phyloP scores from a whole-genome alignment of 2,888 invertebrate genomes.

The Netelia melanura region DNA sequence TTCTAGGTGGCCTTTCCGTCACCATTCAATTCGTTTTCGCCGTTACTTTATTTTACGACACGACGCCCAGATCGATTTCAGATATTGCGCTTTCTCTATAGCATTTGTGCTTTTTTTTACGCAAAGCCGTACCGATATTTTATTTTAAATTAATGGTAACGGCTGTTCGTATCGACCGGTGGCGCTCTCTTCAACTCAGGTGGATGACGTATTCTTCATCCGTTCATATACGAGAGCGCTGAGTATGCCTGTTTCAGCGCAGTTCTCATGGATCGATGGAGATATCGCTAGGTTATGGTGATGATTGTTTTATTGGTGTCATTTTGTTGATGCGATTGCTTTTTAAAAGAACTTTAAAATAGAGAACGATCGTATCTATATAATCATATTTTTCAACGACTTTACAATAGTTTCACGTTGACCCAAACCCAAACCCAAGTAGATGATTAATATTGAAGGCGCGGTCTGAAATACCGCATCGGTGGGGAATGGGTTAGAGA shows the following conservation, averaged over 20 bases:
- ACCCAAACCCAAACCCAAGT: background rate
- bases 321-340: no score
- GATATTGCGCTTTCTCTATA: constrained; percentile 7
- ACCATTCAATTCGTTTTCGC: constrained; percentile 9
- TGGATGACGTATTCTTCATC: background rate
- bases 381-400: constrained; percentile 16
- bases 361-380: background rate
- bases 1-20: constrained; percentile 11
- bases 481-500: background rate
- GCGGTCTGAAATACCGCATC: constrained; percentile 1
- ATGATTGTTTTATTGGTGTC: no score
- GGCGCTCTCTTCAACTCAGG: background rate
- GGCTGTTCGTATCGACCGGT: constrained; percentile 4
- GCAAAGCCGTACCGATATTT: constrained; percentile 57
- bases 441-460: constrained; percentile 10
- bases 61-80: constrained; percentile 49
- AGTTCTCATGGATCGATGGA: background rate
- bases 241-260: background rate
- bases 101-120: constrained; percentile 31
- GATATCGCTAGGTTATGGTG: no score
- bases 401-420: constrained; percentile 20
- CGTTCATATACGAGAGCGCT: background rate
- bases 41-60: constrained; percentile 35
- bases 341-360: no score
- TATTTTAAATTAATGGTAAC: constrained; percentile 65